A percentile compares a stretch with the other conserved stretches of the same genome.
These are phyloP conservation scores for Drosophila mayri DNA, from an alignment of 1,140 invertebrate species.

Conservation along the genomic window DNA sequence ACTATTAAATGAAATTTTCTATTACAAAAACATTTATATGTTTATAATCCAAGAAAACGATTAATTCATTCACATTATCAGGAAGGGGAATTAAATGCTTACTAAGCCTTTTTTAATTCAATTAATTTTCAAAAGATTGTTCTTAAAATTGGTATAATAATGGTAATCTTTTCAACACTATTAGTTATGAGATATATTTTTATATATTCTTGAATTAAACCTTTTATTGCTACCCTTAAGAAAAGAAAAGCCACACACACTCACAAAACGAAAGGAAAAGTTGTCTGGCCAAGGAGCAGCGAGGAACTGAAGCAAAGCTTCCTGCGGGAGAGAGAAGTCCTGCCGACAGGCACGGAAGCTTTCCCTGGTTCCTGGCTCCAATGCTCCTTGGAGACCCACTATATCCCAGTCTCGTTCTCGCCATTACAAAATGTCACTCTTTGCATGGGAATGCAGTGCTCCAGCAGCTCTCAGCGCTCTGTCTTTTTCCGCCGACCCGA, in stretches of 20 bases:
- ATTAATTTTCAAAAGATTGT: background rate
- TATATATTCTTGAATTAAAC: conserved; percentile 1
- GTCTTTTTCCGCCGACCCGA: conserved; percentile 13
- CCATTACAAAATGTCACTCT: conserved; percentile 78
- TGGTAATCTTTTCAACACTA: conserved; percentile 3
- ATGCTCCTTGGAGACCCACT: background rate
- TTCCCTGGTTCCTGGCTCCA: conserved; percentile 1
- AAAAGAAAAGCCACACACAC: conserved; percentile 26
- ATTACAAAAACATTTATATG: too few relatives aligned
- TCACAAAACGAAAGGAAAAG: conserved; percentile 72
- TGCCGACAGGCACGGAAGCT: conserved; percentile 54
- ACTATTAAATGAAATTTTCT: too few relatives aligned
- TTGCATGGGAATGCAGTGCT: conserved; percentile 70
- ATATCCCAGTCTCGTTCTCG: conserved; percentile 28
- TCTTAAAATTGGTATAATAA: background rate
- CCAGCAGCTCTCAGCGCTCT: conserved; percentile 22
- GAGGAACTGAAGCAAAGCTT: conserved; percentile 78
- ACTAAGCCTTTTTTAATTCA: too few relatives aligned
- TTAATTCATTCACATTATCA: background rate
- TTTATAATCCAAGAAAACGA: background rate
- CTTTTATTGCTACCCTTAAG: conserved; percentile 15
- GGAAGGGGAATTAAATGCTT: background rate
- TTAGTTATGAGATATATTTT: background rate
- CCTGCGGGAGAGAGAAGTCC: conserved; percentile 46
- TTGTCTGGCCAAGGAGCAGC: conserved; percentile 71